phyloP scores from a whole-genome alignment of 2,113 vertebrate species.

The Oreochromis spilurus region DNA sequence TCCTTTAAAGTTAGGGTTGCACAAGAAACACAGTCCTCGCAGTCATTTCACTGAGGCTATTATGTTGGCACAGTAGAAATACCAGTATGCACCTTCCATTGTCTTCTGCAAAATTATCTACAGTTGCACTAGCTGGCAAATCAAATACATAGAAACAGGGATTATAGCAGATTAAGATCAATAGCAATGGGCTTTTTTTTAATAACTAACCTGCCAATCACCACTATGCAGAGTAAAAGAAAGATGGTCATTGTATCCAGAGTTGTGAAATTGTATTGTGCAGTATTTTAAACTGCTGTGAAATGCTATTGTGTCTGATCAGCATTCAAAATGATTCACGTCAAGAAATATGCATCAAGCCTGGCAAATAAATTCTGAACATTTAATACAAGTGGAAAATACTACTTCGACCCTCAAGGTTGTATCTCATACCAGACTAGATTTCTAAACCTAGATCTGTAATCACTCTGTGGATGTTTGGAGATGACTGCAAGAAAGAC shows the following conservation, averaged over 20 bases:
- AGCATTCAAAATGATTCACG: neutral
- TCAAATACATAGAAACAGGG: neutral
- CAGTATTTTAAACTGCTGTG: neutral
- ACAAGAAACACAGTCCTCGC: neutral
- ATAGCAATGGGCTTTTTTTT: neutral
- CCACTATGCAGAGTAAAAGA: neutral
- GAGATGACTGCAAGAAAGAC: neutral
- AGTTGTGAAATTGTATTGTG: neutral
- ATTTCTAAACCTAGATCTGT: neutral
- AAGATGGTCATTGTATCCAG: neutral
- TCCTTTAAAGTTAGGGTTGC: neutral
- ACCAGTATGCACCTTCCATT: neutral
- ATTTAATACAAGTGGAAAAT: neutral
- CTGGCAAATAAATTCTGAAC: neutral
- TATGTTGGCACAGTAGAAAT: neutral
- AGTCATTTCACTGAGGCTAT: neutral
- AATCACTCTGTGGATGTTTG: neutral
- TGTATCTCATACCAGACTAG: neutral
- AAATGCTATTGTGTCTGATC: neutral
- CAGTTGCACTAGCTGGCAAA: neutral
- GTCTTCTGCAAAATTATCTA: neutral
- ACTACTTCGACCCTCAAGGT: neutral
- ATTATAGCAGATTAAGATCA: neutral
- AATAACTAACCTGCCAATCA: neutral
- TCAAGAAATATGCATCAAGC: neutral